Base-by-base conservation (phyloP, 2,113 vertebrate species). In the Rhinolophus ferrumequinum region DNA sequence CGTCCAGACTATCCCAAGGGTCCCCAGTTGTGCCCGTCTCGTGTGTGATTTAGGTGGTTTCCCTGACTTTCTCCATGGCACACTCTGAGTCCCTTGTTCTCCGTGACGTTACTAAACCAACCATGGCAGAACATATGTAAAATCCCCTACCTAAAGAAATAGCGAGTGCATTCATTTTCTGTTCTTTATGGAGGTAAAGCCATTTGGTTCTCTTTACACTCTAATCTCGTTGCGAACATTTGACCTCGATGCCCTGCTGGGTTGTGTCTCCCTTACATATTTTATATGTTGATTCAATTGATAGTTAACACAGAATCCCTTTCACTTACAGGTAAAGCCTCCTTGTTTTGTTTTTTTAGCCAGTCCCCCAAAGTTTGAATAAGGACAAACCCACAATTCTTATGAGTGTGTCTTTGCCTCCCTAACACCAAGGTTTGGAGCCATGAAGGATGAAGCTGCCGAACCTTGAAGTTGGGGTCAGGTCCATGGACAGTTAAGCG, bases 341-440 rank as follows among this genome's bases (percentile, higher is more conserved):
- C 69, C 62, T 91, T 89, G 83, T 95, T 94, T 85, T 33, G 4
- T 79, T 94, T 90, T 50, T 10, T 67, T 47, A 88, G 60, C 70
- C 90, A 90, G 80, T 50, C 82, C 60, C 93, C 66, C 52, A 35
- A 47, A 62, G 88, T 90, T 73, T 93, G 90, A 84, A 47, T 72
- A 35, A 93, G 62, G 50, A 60, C 75, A 96, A 81, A 76, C 93
- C 62, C 94, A 28, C n/a, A 11, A 67, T 93, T 93, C 95, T 98
- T 93, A 89, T 79, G 60, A 95, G 62, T 88, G 47, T 97, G 87
- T 97, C 95, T 97, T 97, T 97, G 92, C 95, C 44, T 97, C 89
- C 92, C 89, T 96, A 80, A 93, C 56, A 28, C 97, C 92, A 97
- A 97, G 95, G 97, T 97, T 97, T 92, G 97, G 97, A 92, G 83